Evolutionary conservation across 2,113 vertebrate species (phyloP).

Genomic region (Noctilio leporinus): DNA sequence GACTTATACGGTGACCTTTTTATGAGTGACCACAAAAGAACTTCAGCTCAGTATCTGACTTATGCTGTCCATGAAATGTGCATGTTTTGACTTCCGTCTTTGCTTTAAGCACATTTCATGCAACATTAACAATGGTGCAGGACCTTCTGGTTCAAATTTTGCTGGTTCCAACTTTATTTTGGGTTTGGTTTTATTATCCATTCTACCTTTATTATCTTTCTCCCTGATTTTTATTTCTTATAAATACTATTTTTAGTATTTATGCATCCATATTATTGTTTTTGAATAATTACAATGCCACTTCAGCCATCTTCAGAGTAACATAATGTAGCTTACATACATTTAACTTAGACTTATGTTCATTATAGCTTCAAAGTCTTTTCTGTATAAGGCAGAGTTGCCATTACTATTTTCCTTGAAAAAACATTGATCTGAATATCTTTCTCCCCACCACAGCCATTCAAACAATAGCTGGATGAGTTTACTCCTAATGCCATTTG

Average conservation of each 20-base stretch:
- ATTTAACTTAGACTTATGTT: neutral
- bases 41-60: neutral
- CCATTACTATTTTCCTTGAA: constrained; percentile 8
- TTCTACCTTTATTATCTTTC: neutral
- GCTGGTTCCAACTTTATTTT: neutral
- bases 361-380: neutral
- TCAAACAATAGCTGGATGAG: constrained; percentile 11
- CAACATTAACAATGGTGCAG: neutral
- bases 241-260: neutral
- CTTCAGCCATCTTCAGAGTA: constrained; percentile 2
- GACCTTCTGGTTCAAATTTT: neutral
- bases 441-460: neutral
- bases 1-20: neutral
- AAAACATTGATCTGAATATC: constrained; percentile 12
- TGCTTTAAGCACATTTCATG: constrained; percentile 9
- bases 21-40: neutral
- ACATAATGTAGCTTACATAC: neutral
- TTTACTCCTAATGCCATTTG: neutral
- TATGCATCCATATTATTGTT: neutral
- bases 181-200: neutral
- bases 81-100: neutral
- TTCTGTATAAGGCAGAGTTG: neutral
- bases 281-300: constrained; percentile 22
- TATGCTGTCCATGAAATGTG: neutral
- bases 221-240: neutral